Conservation (phyloP, 2,888 invertebrate species). For the Dyspetes luteomarginatus region DNA sequence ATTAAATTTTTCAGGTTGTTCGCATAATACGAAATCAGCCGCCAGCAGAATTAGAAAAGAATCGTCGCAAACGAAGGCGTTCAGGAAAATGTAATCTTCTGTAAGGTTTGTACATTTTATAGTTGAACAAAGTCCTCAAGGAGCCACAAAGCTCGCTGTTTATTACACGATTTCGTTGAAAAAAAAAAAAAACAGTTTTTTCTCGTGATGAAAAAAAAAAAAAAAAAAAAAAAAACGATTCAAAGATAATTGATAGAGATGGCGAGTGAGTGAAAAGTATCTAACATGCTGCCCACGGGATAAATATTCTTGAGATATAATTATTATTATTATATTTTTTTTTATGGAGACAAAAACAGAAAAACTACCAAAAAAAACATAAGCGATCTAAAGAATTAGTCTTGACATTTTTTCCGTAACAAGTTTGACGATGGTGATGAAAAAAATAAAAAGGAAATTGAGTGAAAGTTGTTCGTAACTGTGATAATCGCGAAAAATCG, state of each 20-base stretch:
- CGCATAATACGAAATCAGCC: conserved; percentile 91
- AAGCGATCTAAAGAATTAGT: conserved; percentile 42
- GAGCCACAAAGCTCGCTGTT: conserved; percentile 21
- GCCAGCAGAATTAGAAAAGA: conserved; percentile 88
- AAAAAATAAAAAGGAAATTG: conserved; percentile 48
- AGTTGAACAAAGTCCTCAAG: conserved; percentile 2
- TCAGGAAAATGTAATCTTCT: conserved; percentile 84
- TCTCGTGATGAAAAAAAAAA: conserved; percentile 15
- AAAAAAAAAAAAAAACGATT: neutral
- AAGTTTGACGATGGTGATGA: conserved; percentile 37
- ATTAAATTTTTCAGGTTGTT: conserved; percentile 88
- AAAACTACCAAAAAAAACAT: conserved; percentile 17
- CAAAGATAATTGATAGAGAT: neutral
- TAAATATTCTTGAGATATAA: conserved; percentile 51
- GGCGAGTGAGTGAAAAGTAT: conserved; percentile 33
- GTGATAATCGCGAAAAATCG: conserved; percentile 66
- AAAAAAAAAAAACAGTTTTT: too few relatives aligned
- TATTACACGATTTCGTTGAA: conserved; percentile 39
- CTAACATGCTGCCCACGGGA: conserved; percentile 60
- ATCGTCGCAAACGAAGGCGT: conserved; percentile 86
- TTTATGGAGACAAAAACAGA: conserved; percentile 10
- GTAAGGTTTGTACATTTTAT: conserved; percentile 70
- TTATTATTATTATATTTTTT: too few relatives aligned
- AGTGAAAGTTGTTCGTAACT: conserved; percentile 68
- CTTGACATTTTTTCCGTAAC: conserved; percentile 47